Percentiles rank a stretch among this genome's conserved stretches.
Evolutionary conservation across 1,140 invertebrate genomes (phyloP).

Genomic region (Zaprionus inermis): DNA sequence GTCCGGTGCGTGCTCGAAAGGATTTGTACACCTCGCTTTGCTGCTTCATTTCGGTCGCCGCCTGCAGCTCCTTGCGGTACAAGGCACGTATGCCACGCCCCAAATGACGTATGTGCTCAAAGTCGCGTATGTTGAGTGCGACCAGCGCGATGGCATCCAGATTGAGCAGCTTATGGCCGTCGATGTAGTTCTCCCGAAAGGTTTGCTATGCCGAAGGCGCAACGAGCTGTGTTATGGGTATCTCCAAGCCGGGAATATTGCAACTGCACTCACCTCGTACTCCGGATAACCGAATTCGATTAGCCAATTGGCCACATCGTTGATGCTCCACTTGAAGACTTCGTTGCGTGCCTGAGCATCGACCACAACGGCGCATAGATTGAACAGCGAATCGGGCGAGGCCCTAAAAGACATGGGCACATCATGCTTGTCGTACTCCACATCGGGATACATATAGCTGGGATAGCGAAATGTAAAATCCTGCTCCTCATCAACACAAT

Average conservation of each 20-base stretch:
- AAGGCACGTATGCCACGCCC: slow-evolving; percentile 67
- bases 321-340: slow-evolving; percentile 74
- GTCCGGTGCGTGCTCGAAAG: slow-evolving; percentile 61
- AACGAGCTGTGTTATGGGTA: neutral
- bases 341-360: slow-evolving; percentile 64
- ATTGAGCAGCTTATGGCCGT: slow-evolving; percentile 71
- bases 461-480: slow-evolving; percentile 67
- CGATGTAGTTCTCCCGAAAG: slow-evolving; percentile 72
- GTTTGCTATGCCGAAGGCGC: slow-evolving; percentile 51
- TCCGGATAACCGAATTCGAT: slow-evolving; percentile 68
- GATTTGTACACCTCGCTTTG: slow-evolving; percentile 72
- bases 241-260: accelerated
- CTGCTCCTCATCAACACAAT: slow-evolving; percentile 41
- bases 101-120: slow-evolving; percentile 72
- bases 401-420: slow-evolving; percentile 64
- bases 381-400: slow-evolving; percentile 66
- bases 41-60: slow-evolving; percentile 57
- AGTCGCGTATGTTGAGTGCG: slow-evolving; percentile 71
- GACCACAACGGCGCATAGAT: slow-evolving; percentile 58
- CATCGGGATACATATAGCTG: slow-evolving; percentile 67
- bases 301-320: slow-evolving; percentile 72
- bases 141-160: slow-evolving; percentile 70
- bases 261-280: slow-evolving; percentile 61
- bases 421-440: slow-evolving; percentile 64
- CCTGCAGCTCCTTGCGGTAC: slow-evolving; percentile 67